Percentiles rank a stretch among this genome's conserved stretches.
Evolutionary conservation across 2,888 invertebrate species (phyloP).

Genomic region (Drosophila borealis): DNA sequence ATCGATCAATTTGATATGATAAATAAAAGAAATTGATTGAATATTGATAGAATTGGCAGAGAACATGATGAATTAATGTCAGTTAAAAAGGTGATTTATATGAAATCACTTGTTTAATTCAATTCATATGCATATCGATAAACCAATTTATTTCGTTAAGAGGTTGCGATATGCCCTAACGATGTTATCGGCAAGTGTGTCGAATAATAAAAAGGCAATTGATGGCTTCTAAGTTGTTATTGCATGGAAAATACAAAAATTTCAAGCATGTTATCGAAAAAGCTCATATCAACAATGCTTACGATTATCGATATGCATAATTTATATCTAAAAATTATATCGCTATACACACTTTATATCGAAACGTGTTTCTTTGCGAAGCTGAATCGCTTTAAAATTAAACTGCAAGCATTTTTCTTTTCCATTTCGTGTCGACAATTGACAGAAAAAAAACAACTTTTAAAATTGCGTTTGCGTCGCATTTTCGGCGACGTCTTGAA

Average conservation of each 20-base stretch:
- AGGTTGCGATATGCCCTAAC: too few relatives aligned
- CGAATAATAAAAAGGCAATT: too few relatives aligned
- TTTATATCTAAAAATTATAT: background rate
- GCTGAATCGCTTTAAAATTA: slow-evolving; percentile 16
- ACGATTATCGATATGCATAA: background rate
- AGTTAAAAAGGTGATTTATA: background rate
- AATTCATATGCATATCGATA: background rate
- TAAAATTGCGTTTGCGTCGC: slow-evolving; percentile 35
- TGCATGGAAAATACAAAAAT: too few relatives aligned
- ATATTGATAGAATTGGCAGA: slow-evolving; percentile 8
- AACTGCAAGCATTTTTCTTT: background rate
- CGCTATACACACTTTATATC: background rate
- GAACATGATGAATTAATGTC: background rate
- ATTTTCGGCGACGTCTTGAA: slow-evolving; percentile 27
- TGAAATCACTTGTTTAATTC: background rate
- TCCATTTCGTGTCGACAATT: background rate
- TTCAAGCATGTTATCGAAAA: too few relatives aligned
- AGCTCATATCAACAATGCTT: too few relatives aligned
- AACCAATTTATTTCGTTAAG: background rate
- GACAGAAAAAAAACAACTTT: background rate
- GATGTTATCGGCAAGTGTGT: too few relatives aligned
- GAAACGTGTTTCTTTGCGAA: background rate
- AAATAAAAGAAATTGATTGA: slow-evolving; percentile 15
- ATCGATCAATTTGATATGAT: slow-evolving; percentile 25
- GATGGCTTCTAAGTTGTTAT: too few relatives aligned